These are phyloP conservation scores for Tyto alba DNA, from an alignment of 2,113 vertebrate genomes.

Conservation along the genomic window DNA sequence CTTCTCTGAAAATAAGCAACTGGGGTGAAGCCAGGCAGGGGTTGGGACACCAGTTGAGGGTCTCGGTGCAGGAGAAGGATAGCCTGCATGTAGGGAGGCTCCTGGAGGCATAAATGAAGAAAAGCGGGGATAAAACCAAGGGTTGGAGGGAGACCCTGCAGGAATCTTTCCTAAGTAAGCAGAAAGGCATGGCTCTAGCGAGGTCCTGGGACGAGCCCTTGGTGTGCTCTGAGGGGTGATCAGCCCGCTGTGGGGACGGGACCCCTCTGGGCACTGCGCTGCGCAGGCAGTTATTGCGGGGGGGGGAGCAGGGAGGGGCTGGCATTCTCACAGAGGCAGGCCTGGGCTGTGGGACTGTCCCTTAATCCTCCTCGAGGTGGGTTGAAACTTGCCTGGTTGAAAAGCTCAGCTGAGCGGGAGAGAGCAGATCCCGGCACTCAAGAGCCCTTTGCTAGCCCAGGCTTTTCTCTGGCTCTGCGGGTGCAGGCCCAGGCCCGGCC, in stretches of 20 bases:
- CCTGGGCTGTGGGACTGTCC: neutral
- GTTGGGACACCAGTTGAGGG: neutral
- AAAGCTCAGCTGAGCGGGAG: neutral
- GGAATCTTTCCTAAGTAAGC: neutral
- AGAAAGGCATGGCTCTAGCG: neutral
- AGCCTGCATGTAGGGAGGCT: neutral
- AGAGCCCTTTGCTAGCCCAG: neutral
- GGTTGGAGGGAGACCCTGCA: neutral
- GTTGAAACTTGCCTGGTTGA: neutral
- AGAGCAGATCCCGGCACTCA: neutral
- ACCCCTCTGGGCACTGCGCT: accelerated
- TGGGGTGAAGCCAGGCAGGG: neutral
- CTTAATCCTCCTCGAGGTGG: accelerated
- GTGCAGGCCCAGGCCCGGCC: neutral
- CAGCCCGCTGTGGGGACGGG: neutral
- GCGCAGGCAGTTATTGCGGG: accelerated
- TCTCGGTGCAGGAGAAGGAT: neutral
- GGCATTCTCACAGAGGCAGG: neutral
- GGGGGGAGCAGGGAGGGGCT: no score
- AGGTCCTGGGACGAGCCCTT: neutral
- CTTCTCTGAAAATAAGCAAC: neutral
- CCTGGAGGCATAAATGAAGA: neutral
- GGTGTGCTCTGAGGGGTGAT: neutral
- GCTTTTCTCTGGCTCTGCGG: neutral
- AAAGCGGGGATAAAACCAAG: neutral